Evolutionary conservation across 1,140 invertebrate species (phyloP).

Genomic region (Nasonia giraulti): DNA sequence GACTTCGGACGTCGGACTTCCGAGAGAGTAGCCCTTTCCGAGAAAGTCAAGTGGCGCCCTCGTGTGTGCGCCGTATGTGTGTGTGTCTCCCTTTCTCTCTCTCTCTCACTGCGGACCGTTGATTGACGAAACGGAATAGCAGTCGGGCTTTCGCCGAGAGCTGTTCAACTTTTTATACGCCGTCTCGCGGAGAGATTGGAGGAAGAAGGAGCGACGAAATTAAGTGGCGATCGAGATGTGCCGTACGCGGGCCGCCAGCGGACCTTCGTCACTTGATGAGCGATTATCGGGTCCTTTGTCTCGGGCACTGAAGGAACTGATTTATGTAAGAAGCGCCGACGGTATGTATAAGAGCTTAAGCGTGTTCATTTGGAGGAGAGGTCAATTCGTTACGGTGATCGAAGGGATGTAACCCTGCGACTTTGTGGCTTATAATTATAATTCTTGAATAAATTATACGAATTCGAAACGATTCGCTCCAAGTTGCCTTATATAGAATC

Average conservation of each 20-base stretch:
- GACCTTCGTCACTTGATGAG: constrained; percentile 15
- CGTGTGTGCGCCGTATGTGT: background rate
- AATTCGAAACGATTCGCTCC: background rate
- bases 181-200: background rate
- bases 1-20: constrained; percentile 53
- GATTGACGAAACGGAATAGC: constrained; percentile 36
- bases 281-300: constrained; percentile 17
- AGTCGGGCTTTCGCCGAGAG: background rate
- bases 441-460: no score
- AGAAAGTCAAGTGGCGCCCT: background rate
- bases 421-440: no score
- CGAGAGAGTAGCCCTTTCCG: constrained; percentile 5
- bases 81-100: background rate
- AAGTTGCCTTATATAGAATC: no score
- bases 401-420: no score
- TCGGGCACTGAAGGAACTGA: background rate
- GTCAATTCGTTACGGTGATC: constrained; percentile 14
- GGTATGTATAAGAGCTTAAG: constrained; percentile 5
- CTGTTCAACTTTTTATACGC: background rate
- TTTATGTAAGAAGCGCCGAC: constrained; percentile 33
- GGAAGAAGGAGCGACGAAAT: background rate
- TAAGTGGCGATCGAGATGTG: constrained; percentile 13
- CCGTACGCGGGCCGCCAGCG: background rate
- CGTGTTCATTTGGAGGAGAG: constrained; percentile 23
- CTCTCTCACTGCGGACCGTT: background rate